Percentiles rank a stretch among this genome's conserved stretches.
Conservation (phyloP, 2,888 invertebrate species). For the Tiliacea citrago region DNA sequence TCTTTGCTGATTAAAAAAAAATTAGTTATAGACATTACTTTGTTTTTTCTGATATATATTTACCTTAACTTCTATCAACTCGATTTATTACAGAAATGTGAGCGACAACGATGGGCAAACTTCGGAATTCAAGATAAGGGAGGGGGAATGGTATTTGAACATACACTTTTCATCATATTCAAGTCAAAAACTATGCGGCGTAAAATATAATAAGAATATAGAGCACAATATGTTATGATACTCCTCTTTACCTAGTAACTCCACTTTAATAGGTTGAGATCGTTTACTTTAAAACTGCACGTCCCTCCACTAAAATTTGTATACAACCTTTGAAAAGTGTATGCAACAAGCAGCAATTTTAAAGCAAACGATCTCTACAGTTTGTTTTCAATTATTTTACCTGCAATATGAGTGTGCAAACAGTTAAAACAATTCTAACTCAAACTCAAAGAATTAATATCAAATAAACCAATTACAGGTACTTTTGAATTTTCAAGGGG, state of each 20-base stretch:
- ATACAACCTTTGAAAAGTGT: no score
- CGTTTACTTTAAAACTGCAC: no score
- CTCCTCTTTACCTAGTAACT: background rate
- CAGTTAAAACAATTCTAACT: background rate
- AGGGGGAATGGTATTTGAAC: conserved; percentile 43
- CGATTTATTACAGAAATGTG: conserved; percentile 41
- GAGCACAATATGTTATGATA: background rate
- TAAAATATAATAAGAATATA: background rate
- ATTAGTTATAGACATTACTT: background rate
- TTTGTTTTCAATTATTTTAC: no score
- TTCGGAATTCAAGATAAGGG: conserved; percentile 31
- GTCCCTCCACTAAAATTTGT: no score
- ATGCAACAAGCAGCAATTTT: no score
- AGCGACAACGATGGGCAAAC: conserved; percentile 26
- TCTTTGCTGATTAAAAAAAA: background rate
- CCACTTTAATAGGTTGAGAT: background rate
- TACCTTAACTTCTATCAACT: conserved; percentile 34
- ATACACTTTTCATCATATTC: conserved; percentile 34
- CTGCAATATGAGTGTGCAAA: no score
- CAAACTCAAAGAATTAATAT: no score
- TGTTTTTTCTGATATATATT: conserved; percentile 8
- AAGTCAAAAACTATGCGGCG: background rate
- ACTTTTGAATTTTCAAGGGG: no score
- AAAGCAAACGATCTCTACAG: no score
- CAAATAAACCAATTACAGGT: no score